phyloP scores from a whole-genome alignment of 2,888 invertebrate species.

The Protophormia terraenovae region DNA sequence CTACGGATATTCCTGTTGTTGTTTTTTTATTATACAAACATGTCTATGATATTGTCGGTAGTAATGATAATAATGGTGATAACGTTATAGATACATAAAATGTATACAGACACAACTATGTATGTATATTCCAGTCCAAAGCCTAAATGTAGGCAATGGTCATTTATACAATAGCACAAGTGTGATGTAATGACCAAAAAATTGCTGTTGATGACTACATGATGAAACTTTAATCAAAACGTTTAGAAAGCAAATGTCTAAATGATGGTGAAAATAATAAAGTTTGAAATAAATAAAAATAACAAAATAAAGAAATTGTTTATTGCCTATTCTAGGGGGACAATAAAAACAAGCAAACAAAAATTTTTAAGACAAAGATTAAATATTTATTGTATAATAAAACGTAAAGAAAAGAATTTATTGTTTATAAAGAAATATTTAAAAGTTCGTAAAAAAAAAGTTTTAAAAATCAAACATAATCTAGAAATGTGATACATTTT shows the following conservation, averaged over 20 bases:
- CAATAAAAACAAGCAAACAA: neutral
- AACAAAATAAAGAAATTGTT: neutral
- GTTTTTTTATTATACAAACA: neutral
- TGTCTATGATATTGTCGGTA: neutral
- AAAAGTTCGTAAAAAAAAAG: neutral
- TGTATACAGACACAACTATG: too few relatives aligned
- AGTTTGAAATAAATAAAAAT: too few relatives aligned
- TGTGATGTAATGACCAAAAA: constrained; percentile 45
- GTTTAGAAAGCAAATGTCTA: constrained; percentile 18
- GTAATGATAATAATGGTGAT: neutral
- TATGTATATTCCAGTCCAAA: neutral
- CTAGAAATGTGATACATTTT: neutral
- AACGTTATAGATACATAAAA: neutral
- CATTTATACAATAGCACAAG: neutral
- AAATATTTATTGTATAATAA: constrained; percentile 6
- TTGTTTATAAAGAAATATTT: neutral
- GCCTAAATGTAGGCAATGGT: constrained; percentile 44
- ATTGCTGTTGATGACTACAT: constrained; percentile 25
- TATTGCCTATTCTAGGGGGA: constrained; percentile 5
- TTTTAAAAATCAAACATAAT: neutral
- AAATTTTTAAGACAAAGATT: neutral
- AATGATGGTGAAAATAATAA: constrained; percentile 1
- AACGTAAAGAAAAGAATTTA: neutral
- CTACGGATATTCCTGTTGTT: neutral
- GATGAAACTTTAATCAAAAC: constrained; percentile 47